Percentiles rank a stretch among this genome's conserved stretches.
Evolutionary conservation across 53 echinoderm and acorn worm genomes (phyloP).

Genomic region (Mesocentrotus franciscanus): DNA sequence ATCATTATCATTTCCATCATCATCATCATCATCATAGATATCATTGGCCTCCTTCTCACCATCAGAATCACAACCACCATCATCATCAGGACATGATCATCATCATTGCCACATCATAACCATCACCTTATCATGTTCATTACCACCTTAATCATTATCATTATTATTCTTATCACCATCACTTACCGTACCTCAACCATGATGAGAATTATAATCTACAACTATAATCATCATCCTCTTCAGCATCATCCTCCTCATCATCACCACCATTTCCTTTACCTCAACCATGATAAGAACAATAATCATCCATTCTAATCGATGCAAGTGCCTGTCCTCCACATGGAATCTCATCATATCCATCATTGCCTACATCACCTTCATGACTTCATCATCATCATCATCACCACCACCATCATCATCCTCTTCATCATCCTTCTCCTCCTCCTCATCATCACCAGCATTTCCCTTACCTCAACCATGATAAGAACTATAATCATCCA

Average conservation of each 20-base stretch:
- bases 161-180: neutral
- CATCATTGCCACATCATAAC: neutral
- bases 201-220: no score
- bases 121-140: conserved; percentile 7
- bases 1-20: neutral
- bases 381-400: neutral
- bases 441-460: neutral
- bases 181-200: no score
- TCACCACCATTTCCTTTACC: conserved; percentile 69
- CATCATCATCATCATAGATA: conserved; percentile 18
- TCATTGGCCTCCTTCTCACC: no score
- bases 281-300: conserved; percentile 87
- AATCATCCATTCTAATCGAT: conserved; percentile 89
- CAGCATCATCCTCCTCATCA: neutral
- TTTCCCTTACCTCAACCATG: conserved; percentile 82
- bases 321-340: conserved; percentile 84
- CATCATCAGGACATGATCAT: neutral
- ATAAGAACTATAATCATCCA: conserved; percentile 95
- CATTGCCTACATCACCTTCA: conserved; percentile 35
- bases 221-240: neutral
- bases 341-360: conserved; percentile 88
- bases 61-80: neutral
- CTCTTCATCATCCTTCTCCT: conserved; percentile 9
- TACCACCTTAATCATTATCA: conserved; percentile 27
- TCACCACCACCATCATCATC: neutral